Percentiles rank a stretch among this genome's conserved stretches.
These are phyloP conservation scores for Scolanthus callimorphus DNA, from an alignment of 92 coral and sea anemone genomes.

Conservation along the genomic window DNA sequence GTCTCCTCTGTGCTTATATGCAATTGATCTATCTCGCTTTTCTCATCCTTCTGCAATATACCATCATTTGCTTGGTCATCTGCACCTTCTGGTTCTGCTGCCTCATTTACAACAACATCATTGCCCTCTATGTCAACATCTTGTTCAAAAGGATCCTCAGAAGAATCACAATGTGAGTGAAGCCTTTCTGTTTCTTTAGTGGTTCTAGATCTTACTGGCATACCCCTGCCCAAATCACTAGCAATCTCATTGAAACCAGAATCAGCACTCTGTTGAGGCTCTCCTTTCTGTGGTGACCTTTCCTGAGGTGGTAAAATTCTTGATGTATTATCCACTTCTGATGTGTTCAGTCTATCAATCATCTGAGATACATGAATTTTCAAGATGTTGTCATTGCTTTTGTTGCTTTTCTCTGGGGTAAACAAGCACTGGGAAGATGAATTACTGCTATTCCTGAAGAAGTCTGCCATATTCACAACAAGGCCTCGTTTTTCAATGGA, in stretches of 20 bases:
- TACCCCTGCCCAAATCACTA: not conserved
- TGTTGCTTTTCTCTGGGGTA: not conserved
- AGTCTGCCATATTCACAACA: conserved; percentile 18
- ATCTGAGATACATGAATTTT: not conserved
- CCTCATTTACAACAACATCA: not conserved
- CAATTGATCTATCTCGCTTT: too few species aligned
- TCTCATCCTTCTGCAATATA: too few species aligned
- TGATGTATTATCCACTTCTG: not conserved
- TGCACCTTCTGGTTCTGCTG: not conserved
- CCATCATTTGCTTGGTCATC: not conserved
- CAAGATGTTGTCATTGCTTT: not conserved
- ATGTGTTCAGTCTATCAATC: not conserved
- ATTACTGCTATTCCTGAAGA: not conserved
- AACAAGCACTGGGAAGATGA: not conserved
- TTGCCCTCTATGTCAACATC: too few species aligned
- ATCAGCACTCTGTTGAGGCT: not conserved
- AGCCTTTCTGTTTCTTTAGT: too few species aligned
- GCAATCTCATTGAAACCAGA: not conserved
- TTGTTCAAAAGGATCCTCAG: too few species aligned
- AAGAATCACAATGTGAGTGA: too few species aligned
- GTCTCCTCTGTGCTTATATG: too few species aligned
- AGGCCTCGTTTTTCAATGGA: not conserved
- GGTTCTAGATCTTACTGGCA: too few species aligned
- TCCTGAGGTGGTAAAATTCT: not conserved
- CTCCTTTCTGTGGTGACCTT: not conserved